phyloP scores from a whole-genome alignment of 2,113 vertebrate species.

The Campylomormyrus tamandua region DNA sequence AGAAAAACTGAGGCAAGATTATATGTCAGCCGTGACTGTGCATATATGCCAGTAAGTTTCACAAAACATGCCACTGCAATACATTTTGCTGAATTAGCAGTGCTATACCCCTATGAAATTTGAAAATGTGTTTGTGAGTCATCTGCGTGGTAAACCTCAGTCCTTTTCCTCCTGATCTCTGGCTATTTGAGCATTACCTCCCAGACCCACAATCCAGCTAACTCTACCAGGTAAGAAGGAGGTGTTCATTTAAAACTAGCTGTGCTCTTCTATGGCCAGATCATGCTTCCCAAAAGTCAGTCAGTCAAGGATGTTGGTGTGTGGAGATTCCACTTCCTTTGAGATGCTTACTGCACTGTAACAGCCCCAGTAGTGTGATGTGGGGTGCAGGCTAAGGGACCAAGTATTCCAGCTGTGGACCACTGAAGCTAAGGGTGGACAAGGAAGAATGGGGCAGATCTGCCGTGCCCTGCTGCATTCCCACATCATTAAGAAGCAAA shows the following conservation, averaged over 20 bases:
- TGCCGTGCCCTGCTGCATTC: neutral
- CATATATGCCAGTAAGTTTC: neutral
- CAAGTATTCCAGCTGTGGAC: neutral
- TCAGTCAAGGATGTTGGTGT: neutral
- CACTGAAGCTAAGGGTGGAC: neutral
- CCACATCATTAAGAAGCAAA: conserved; percentile 1
- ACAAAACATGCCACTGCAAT: neutral
- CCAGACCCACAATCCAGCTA: neutral
- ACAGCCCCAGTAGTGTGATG: neutral
- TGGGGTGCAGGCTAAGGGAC: neutral
- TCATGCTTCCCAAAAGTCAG: neutral
- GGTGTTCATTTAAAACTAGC: neutral
- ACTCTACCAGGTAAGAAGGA: neutral
- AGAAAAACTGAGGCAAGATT: neutral
- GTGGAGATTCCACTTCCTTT: neutral
- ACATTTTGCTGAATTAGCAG: neutral
- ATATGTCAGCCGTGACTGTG: neutral
- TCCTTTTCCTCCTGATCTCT: neutral
- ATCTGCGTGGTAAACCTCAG: neutral
- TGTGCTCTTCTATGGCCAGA: neutral
- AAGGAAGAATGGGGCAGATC: neutral
- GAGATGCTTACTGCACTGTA: neutral
- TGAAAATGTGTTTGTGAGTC: neutral
- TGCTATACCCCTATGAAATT: neutral
- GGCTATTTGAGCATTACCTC: neutral